These are phyloP conservation scores for Acrossocheilus fasciatus DNA, from an alignment of 2,797 vertebrate genomes.

Conservation along the genomic window DNA sequence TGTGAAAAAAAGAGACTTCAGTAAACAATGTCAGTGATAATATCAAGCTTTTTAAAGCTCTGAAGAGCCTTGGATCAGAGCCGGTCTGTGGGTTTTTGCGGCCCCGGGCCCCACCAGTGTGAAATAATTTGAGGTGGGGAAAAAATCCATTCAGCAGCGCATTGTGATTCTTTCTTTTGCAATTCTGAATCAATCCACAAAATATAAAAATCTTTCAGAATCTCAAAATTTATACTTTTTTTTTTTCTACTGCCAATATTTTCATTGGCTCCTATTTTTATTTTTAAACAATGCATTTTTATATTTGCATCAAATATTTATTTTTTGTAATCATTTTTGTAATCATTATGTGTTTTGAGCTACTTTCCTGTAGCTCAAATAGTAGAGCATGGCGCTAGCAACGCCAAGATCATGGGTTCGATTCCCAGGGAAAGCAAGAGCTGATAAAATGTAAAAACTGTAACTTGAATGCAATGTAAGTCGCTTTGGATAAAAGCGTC, in stretches of 20 bases:
- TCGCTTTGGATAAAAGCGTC: too few relatives aligned
- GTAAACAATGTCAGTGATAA: background rate
- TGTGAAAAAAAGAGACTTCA: background rate
- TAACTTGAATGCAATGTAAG: too few relatives aligned
- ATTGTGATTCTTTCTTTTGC: background rate
- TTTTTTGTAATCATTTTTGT: background rate
- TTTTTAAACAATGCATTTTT: background rate
- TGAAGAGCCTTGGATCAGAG: background rate
- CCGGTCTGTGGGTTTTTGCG: background rate
- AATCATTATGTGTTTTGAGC: too few relatives aligned
- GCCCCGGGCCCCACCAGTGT: background rate
- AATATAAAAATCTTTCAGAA: background rate
- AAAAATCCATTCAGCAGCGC: background rate
- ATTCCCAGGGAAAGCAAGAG: too few relatives aligned
- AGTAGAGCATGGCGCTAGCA: too few relatives aligned
- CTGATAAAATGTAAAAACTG: too few relatives aligned
- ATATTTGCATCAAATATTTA: background rate
- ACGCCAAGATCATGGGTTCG: too few relatives aligned
- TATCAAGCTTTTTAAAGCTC: background rate
- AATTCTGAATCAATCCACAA: background rate
- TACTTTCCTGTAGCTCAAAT: too few relatives aligned
- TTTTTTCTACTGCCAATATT: too few relatives aligned
- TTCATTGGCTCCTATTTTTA: background rate
- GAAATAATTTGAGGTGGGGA: background rate
- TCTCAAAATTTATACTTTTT: background rate